Base-by-base conservation (phyloP, 2,113 vertebrate genomes). In the Dasyurus viverrinus region DNA sequence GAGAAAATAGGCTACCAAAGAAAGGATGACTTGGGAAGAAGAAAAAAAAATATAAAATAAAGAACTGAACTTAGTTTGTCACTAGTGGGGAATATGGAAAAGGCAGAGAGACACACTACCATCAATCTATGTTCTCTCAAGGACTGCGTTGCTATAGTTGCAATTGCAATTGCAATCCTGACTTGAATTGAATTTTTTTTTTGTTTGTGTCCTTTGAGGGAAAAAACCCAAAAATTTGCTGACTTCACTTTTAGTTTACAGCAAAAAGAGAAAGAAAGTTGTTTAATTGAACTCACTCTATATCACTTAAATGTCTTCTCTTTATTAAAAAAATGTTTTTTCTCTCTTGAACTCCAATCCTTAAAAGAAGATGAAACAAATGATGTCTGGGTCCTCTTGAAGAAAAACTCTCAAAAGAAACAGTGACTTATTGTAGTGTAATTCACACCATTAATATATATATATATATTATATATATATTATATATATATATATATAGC, bases 211-310 rank as follows among this genome's bases (percentile, higher is more conserved):
- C 5, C 36, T n/a, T n/a, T 11, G 3, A 30, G 57, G 3, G 11
- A 36, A 76, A 0, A 60, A 27, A 57, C 1, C 54, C 5, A 57
- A 60, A 27, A 0, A 76, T 76, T n/a, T 76, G 60, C 36, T 76
- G 36, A 16, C 36, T 76, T 76, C 36, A 19, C 36, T 76, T 76
- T 52, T 5, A 2, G 7, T 12, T 46, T 25, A 30, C 55, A 0
- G 91, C 8, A 24, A 46, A 25, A 3, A 16, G 0, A 0, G 3
- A 0, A 2, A 8, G 0, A 1, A 0, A 27, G 0, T 0, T 1
- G 0, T 16, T 11, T 4, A 92, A 36, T 2, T 25, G 27, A 10
- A 54, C 3, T 7, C 50, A 0, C 36, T 11, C 27, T 7, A 0
- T 1, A 47, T 84, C n/a, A 0, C 55, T 14, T 22, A 47, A 36